Evolutionary conservation across 53 echinoderm and acorn worm species (phyloP).

Genomic region (Mesocentrotus franciscanus): DNA sequence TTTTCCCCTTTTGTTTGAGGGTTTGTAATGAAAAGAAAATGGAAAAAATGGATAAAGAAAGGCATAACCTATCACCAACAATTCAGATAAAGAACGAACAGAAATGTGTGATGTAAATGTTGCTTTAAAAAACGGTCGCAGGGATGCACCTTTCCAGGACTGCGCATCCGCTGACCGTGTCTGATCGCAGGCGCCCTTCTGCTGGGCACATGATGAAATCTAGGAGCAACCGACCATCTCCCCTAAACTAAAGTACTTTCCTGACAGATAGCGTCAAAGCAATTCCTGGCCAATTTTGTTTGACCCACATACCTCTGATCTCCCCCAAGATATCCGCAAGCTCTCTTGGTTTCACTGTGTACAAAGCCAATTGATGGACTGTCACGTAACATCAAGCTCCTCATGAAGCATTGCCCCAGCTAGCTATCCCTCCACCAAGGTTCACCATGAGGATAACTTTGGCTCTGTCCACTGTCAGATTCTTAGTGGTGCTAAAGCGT

Average conservation of each 20-base stretch:
- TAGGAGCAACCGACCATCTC: constrained; percentile 1
- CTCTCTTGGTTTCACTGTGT: background rate
- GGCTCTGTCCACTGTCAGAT: background rate
- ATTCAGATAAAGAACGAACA: background rate
- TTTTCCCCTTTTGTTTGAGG: background rate
- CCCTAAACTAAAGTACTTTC: constrained; percentile 1
- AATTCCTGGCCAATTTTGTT: constrained; percentile 36
- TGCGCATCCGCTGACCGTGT: background rate
- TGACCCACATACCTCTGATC: constrained; percentile 47
- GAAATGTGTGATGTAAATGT: background rate
- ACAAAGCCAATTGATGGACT: constrained; percentile 30
- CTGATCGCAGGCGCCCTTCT: background rate
- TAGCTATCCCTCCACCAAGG: background rate
- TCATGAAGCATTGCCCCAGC: background rate
- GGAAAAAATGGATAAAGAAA: background rate
- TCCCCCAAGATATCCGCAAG: background rate
- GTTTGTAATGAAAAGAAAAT: background rate
- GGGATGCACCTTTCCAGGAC: background rate
- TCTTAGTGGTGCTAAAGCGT: background rate
- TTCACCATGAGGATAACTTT: background rate
- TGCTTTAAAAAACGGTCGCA: background rate
- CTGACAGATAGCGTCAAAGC: constrained; percentile 39
- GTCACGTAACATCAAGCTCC: constrained; percentile 12
- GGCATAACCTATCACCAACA: background rate
- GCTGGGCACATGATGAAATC: background rate